These are phyloP conservation scores for Vombatus ursinus DNA, from an alignment of 2,113 vertebrate genomes.

Conservation along the genomic window DNA sequence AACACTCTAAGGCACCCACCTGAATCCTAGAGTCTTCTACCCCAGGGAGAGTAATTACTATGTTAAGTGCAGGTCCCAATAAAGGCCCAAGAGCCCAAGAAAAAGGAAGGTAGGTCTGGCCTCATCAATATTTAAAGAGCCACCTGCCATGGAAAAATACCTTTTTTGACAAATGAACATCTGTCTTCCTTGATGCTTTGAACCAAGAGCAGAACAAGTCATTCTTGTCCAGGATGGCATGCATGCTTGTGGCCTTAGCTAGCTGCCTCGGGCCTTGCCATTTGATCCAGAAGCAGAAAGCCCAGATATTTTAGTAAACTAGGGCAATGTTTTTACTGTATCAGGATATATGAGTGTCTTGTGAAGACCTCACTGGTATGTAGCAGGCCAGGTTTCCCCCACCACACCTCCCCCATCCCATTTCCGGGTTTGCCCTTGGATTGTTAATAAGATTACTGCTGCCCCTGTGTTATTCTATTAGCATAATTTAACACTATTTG, in stretches of 20 bases:
- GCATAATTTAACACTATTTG: not conserved
- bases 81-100: not conserved
- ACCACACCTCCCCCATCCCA: not conserved
- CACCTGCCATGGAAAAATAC: slow-evolving; percentile 55
- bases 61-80: not conserved
- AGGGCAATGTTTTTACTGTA: not conserved
- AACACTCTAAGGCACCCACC: not conserved
- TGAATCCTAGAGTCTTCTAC: not conserved
- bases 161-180: slow-evolving; percentile 51
- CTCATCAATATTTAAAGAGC: slow-evolving; percentile 51
- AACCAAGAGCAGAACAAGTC: slow-evolving; percentile 34
- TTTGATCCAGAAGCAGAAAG: not conserved
- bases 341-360: not conserved
- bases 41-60: not conserved
- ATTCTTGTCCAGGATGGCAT: not conserved
- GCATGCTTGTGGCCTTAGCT: slow-evolving; percentile 33
- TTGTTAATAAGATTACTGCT: not conserved
- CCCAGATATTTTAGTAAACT: slow-evolving; percentile 35
- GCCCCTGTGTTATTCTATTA: not conserved
- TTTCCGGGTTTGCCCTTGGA: not conserved
- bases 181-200: slow-evolving; percentile 23
- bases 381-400: not conserved
- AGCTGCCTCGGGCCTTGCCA: slow-evolving; percentile 36
- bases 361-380: not conserved
- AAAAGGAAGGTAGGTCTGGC: not conserved